Conservation (phyloP, 2,888 invertebrate species). For the Dilophus febrilis region DNA sequence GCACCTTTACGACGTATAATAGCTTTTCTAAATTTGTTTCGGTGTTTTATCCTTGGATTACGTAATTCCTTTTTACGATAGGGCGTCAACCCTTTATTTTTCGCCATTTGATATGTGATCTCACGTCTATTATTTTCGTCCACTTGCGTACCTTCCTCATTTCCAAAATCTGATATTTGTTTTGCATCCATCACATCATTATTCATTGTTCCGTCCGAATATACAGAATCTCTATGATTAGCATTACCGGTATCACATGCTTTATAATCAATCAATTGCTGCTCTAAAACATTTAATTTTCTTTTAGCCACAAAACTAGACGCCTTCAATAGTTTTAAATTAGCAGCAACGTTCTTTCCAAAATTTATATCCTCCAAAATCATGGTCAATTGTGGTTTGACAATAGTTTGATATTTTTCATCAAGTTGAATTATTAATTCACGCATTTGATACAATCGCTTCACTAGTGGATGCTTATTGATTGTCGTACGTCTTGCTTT, state of each 20-base stretch:
- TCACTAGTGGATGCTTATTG: conserved; percentile 77
- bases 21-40: conserved; percentile 82
- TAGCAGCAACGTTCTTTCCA: conserved; percentile 11
- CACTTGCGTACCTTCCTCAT: conserved; percentile 19
- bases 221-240: conserved; percentile 23
- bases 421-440: conserved; percentile 59
- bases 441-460: conserved; percentile 63
- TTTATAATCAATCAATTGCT: no score
- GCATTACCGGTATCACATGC: conserved; percentile 32
- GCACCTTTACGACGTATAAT: conserved; percentile 86
- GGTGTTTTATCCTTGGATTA: conserved; percentile 91
- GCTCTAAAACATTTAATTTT: conserved; percentile 16
- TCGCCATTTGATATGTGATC: conserved; percentile 86
- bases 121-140: conserved; percentile 43
- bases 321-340: conserved; percentile 19
- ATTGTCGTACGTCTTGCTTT: conserved; percentile 57
- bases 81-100: conserved; percentile 88
- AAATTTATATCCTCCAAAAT: conserved; percentile 38
- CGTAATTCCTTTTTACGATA: conserved; percentile 79
- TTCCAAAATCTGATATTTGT: conserved; percentile 17
- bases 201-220: conserved; percentile 27
- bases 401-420: conserved; percentile 46
- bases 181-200: conserved; percentile 13
- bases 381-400: conserved; percentile 48
- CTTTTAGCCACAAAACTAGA: conserved; percentile 24